Base-by-base conservation (phyloP, 2,888 invertebrate species). In the Stenolophus ochropezus region DNA sequence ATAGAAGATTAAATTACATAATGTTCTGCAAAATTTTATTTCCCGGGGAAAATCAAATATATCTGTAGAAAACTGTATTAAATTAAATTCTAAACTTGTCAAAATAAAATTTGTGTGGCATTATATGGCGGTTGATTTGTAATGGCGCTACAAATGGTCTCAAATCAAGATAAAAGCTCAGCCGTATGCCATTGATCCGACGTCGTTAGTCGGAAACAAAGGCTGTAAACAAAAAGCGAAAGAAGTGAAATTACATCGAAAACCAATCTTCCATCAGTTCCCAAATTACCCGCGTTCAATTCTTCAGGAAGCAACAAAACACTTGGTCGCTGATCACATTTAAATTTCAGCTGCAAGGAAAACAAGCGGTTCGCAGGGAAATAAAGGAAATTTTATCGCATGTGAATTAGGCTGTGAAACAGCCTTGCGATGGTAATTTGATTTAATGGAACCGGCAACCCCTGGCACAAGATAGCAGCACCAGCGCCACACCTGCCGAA, bases 371-470 rank as follows among this genome's bases (percentile, higher is more conserved):
- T 49, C 21, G 49, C 47, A 49, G 73, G 73, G 23, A 79, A 79
- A 79, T 71, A 79, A 79, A 79, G 47, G 27, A 79, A 69, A 79
- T 79, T 79, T 79, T 65, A 79, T 79, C 79, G 79, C 79, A 79
- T 79, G 79, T 65, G 78, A 78, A 78, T 78, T 78, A 78, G 65
- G 65, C 61, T 78, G 33, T 78, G 79, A 79, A 79, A 71, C 79
- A 79, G 51, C 79, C 79, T 71, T 69, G 51, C 79, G 42, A 79
- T 53, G 65, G 79, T 79, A 79, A 79, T 79, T 79, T 79, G 79
- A 79, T 79, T 79, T 79, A 79, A 79, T 79, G 79, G 79, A 79
- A 69, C 69, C 47, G 77, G 18, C 42, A 77, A 77, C 33, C 56
- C 77, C 77, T 79, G 79, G 79, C 79, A 79, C 79, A 69, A 79